Conservation (phyloP, 2,113 vertebrate genomes). For the Triplophysa siluroides region DNA sequence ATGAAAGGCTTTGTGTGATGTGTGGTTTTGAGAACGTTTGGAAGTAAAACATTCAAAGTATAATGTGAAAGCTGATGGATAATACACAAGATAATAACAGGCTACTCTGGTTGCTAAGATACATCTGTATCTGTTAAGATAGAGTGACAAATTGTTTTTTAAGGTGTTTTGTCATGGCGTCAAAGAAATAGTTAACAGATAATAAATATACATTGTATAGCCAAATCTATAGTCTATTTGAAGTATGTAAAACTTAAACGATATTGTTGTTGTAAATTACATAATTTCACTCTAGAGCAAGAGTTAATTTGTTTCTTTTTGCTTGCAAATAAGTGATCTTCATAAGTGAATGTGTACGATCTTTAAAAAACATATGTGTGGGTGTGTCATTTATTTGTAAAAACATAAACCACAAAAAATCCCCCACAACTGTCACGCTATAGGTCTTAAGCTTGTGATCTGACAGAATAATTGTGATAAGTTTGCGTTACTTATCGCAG, state of each 20-base stretch:
- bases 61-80: slow-evolving; percentile 30
- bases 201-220: no score
- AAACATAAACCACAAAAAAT: not conserved
- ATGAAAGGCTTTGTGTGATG: slow-evolving; percentile 37
- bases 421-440: not conserved
- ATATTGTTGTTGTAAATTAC: no score
- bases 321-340: slow-evolving; percentile 39
- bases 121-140: not conserved
- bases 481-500: slow-evolving; percentile 8
- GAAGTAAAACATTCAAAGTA: slow-evolving; percentile 15
- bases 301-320: slow-evolving; percentile 15
- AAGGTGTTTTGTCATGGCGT: not conserved
- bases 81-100: slow-evolving; percentile 15
- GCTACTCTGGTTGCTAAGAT: slow-evolving; percentile 30
- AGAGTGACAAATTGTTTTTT: slow-evolving; percentile 6
- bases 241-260: no score
- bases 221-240: no score
- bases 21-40: slow-evolving; percentile 13
- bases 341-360: not conserved
- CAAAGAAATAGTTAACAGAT: not conserved
- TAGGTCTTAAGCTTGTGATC: slow-evolving; percentile 25
- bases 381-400: slow-evolving; percentile 6
- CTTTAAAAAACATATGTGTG: not conserved
- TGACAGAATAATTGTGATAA: not conserved
- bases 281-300: not conserved